These are phyloP conservation scores for Dione vanillae DNA, from an alignment of 2,888 invertebrate genomes.

Conservation along the genomic window DNA sequence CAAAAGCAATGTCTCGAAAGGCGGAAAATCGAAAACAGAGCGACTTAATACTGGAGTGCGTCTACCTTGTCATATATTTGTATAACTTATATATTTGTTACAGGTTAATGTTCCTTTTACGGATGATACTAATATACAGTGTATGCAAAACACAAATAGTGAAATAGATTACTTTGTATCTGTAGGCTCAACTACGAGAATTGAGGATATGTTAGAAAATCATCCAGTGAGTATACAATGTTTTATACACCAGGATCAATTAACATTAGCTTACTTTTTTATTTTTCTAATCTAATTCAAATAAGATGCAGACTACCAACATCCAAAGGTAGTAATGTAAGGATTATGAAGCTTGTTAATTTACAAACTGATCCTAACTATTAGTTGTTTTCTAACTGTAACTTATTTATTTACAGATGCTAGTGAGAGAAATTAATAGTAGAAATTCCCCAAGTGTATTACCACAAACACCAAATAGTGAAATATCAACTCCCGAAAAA, in stretches of 20 bases:
- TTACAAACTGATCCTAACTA: no score
- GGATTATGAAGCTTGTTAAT: no score
- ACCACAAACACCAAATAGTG: slow-evolving; percentile 72
- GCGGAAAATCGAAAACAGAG: neutral
- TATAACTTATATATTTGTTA: slow-evolving; percentile 45
- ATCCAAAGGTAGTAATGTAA: neutral
- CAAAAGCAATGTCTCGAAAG: no score
- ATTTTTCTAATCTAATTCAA: neutral
- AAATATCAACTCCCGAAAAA: slow-evolving; percentile 75
- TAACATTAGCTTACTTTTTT: neutral
- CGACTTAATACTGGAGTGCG: no score
- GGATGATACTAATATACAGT: slow-evolving; percentile 88
- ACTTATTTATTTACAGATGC: slow-evolving; percentile 62
- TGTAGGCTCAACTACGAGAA: slow-evolving; percentile 84
- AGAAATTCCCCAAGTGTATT: slow-evolving; percentile 72
- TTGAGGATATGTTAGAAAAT: slow-evolving; percentile 81
- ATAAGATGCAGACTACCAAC: neutral
- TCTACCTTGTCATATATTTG: slow-evolving; percentile 7
- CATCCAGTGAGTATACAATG: slow-evolving; percentile 67
- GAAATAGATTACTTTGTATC: slow-evolving; percentile 92
- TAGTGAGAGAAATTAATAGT: slow-evolving; percentile 74
- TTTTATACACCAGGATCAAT: neutral
- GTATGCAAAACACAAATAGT: slow-evolving; percentile 88
- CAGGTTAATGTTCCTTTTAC: slow-evolving; percentile 89
- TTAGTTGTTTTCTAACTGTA: no score